Evolutionary conservation across 2,888 invertebrate species (phyloP), one percentile per base, ranked within the genome.

Genomic region (Papilio protenor): DNA sequence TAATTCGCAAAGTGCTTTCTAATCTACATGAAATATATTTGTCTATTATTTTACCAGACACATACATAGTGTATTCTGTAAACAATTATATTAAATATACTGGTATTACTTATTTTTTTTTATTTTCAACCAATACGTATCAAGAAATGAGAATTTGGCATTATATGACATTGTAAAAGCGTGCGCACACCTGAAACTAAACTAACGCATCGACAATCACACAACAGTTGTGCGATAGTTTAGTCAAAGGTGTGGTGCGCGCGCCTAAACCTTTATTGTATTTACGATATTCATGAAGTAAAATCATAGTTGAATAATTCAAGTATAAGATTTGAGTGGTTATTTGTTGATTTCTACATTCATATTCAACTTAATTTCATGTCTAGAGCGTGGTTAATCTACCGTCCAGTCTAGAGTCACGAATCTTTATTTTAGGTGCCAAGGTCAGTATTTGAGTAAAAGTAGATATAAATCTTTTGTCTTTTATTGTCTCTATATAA

Each of bases 1-100:
- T 66, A 33, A 66, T n/a, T 40, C 33, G 33, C n/a, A 33, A 64
- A 64, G 33, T 64, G 61, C 33, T 64, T 64, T 64, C 61, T 33
- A 64, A 64, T 64, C 61, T 33, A 27, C 18, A 33, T 64, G 61
- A 64, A 27, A 64, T 64, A 64, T 64, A 18, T 33, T 16, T 8
- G 4, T 27, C 27, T 64, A 33, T 64, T 16, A 64, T 33, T 64
- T 64, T 64, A 4, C 27, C 10, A 27, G 27, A 23, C 59, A 59
- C 21, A 61, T 27, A 64, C 8, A 33, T 64, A 16, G 5, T 52
- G 52, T 33, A 40, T 27, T 12, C 11, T 61, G 27, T 33, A 16
- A 61, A 27, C n/a, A 10, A 57, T 21, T 61, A 33, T 27, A 27
- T 14, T 61, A 2, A 6, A 57, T 8, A 57, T 21, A 55, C n/a